Evolutionary conservation across 2,888 invertebrate genomes (phyloP).

Genomic region (Lycaena phlaeas): DNA sequence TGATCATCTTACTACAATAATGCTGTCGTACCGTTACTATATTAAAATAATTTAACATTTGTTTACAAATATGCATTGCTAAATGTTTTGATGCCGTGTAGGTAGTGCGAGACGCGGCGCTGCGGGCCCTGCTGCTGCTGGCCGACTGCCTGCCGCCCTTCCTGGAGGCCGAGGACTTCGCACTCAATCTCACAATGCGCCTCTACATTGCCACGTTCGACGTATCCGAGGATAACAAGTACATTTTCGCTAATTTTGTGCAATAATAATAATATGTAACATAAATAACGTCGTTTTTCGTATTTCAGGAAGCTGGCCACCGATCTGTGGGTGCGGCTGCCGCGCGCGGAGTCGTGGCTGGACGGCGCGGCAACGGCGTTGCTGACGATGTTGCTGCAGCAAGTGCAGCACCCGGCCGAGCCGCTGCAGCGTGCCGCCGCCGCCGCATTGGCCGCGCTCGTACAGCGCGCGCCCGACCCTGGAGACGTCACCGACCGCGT

Average conservation of each 20-base stretch:
- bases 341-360: constrained; percentile 33
- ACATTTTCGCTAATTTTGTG: constrained; percentile 22
- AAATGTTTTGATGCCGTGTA: too few relatives aligned
- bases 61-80: too few relatives aligned
- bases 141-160: constrained; percentile 81
- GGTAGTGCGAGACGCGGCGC: constrained; percentile 84
- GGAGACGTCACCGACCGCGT: constrained; percentile 43
- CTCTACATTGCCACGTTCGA: constrained; percentile 91
- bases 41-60: too few relatives aligned
- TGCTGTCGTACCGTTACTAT: too few relatives aligned
- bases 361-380: constrained; percentile 49
- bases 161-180: constrained; percentile 72
- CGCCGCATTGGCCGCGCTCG: constrained; percentile 77
- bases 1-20: background rate
- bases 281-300: too few relatives aligned
- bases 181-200: constrained; percentile 77
- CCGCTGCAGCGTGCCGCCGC: constrained; percentile 89
- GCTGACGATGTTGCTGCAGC: constrained; percentile 73
- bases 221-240: constrained; percentile 81
- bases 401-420: constrained; percentile 86
- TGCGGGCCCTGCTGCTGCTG: constrained; percentile 81
- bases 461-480: constrained; percentile 36
- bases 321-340: constrained; percentile 49
- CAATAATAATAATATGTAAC: too few relatives aligned
- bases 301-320: constrained; percentile 54